Evolutionary conservation across 1,140 invertebrate species (phyloP).

Genomic region (Bombus consobrinus): DNA sequence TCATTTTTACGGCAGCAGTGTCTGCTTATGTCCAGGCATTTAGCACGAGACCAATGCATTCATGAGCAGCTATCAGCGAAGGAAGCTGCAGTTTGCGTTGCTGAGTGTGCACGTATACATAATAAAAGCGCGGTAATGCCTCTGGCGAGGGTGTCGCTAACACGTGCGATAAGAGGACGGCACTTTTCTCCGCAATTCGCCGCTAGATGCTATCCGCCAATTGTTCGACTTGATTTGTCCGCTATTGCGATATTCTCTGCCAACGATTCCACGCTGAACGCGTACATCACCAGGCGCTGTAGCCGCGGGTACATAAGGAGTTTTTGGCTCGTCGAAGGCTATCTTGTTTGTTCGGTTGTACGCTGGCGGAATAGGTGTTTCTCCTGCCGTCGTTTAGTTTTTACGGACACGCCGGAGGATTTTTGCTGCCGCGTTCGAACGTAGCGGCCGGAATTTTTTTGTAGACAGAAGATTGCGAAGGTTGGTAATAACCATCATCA

Average conservation of each 20-base stretch:
- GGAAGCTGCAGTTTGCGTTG: constrained; percentile 40
- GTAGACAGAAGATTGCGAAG: background rate
- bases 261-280: too few species aligned
- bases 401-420: background rate
- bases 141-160: constrained; percentile 37
- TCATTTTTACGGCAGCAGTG: background rate
- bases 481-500: background rate
- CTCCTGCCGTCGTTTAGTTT: too few species aligned
- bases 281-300: too few species aligned
- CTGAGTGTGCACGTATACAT: constrained; percentile 18
- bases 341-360: background rate
- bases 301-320: too few species aligned
- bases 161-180: constrained; percentile 42
- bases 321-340: background rate
- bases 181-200: constrained; percentile 61
- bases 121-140: constrained; percentile 27
- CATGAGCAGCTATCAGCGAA: constrained; percentile 34
- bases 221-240: constrained; percentile 17
- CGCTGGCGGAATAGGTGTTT: background rate
- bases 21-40: background rate
- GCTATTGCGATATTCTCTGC: background rate
- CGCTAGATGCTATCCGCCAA: constrained; percentile 31
- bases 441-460: background rate
- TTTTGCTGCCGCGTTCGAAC: background rate
- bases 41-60: background rate